These are phyloP conservation scores for Sphaerophoria taeniata DNA, from an alignment of 2,888 invertebrate species.

Conservation along the genomic window DNA sequence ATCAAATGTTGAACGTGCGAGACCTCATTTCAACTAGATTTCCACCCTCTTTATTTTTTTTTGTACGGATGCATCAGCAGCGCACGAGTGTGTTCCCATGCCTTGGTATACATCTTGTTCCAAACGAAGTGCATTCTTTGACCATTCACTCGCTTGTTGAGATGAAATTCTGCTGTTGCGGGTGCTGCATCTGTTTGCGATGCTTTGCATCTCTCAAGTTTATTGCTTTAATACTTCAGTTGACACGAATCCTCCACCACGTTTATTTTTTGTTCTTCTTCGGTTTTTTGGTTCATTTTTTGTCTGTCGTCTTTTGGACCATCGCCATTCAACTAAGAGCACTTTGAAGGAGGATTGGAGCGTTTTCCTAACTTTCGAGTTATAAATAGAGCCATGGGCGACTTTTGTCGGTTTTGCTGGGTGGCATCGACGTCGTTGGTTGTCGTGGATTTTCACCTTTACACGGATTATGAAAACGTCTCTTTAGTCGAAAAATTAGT, in stretches of 20 bases:
- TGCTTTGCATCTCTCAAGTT: slow-evolving; percentile 62
- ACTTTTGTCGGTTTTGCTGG: background rate
- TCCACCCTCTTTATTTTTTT: slow-evolving; percentile 28
- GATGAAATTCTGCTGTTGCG: background rate
- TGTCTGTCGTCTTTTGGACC: background rate
- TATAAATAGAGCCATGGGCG: slow-evolving; percentile 54
- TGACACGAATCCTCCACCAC: slow-evolving; percentile 57
- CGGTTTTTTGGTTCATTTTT: slow-evolving; percentile 6
- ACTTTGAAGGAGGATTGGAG: slow-evolving; percentile 1
- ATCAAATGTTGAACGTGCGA: slow-evolving; percentile 28
- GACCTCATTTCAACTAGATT: slow-evolving; percentile 57
- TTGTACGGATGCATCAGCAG: background rate
- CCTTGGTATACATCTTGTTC: slow-evolving; percentile 40
- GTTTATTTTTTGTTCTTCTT: slow-evolving; percentile 13
- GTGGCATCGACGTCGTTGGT: background rate
- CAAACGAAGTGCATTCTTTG: slow-evolving; percentile 45
- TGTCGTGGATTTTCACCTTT: slow-evolving; percentile 44
- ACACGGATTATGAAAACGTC: slow-evolving; percentile 25
- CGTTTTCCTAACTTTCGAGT: slow-evolving; percentile 36
- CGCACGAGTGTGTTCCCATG: background rate
- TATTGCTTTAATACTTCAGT: slow-evolving; percentile 62
- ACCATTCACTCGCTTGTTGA: background rate
- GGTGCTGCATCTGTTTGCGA: slow-evolving; percentile 52
- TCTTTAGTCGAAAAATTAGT: slow-evolving; percentile 23
- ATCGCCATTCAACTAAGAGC: background rate